Base-by-base conservation (phyloP, 92 coral and sea anemone genomes). In the Palythoa caribaeorum region DNA sequence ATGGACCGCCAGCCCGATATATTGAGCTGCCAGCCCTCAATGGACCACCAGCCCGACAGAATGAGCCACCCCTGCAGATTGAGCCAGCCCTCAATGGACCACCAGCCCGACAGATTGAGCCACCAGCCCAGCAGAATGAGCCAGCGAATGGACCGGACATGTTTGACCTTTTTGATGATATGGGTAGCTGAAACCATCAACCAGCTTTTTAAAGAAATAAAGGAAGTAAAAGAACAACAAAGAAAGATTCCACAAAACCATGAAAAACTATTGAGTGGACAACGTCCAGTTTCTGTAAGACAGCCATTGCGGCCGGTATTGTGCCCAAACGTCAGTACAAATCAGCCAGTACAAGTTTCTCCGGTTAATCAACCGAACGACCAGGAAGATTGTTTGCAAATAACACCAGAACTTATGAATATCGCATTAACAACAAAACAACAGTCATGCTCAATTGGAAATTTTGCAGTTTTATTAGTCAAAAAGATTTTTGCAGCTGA, bases 371-470 rank as follows among this genome's bases (percentile, higher is more conserved):
- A 83, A 20, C 87, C 78, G 3, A 68, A 10, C 78, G 40, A 35
- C 2, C 50, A 10, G 53, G 62, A 38, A 11, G 87, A 83, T 19
- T 68, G 20, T 38, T 7, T 59, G 79, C 87, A 13, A 8, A 55
- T 83, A 36, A 70, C 62, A 10, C 3, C 28, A 38, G 44, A 70
- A 7, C 44, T 70, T 2, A 70, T 28, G 74, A 70, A 35, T 44
- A 36, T 35, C 8, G 83, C 55, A 12, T 8, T 87, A 17, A 77
- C 71, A 68, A 63, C 57, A 17, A 87, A 20, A 76, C 70, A n/a
- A 21, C 66, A 47, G 19, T 62, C 83, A 16, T 88, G 86, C 47
- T 79, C 87, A 12, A 15, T 88, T 36, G 87, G 80, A 53, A 88
- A 87, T 54, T 79, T 52, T 88, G 86, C 81, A 3, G 70, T 28